Evolutionary conservation across 2,888 invertebrate genomes (phyloP), one percentile per base, ranked within the genome.

Genomic region (Ephialtes manifestator): DNA sequence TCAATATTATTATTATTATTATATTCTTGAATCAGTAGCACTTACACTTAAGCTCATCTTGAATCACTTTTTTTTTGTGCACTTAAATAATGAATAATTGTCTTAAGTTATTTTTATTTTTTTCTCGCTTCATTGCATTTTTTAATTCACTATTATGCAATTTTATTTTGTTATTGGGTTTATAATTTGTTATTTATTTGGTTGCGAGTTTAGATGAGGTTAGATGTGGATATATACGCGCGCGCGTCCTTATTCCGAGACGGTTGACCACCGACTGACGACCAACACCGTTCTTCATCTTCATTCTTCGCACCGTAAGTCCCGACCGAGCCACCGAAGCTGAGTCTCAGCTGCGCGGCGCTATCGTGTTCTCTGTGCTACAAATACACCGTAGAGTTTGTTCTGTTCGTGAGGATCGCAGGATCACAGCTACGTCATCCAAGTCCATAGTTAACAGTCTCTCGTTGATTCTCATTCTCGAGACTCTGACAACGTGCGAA

Each of bases 191-290:
- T 24, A 24, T 24, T 53, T 43, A 43, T 43, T n/a, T 53, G 2
- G 24, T 11, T 24, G 28, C 28, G 11, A 0, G 58, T 13, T 20
- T 28, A 4, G 24, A 4, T 28, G 58, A 24, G 24, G 13, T 13
- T 15, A 11, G 4, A 10, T 3, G 10, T 5, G 31, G 15, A 31
- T 15, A 60, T 15, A 60, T 39, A 31, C n/a, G 31, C 31, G 67
- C 80, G 84, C 74, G 83, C 91, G 92, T 92, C 92, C 90, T 90
- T 89, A 86, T 91, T 88, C 87, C 86, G 89, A 90, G 92, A 93
- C 92, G 94, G 94, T 91, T 92, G 90, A 92, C 90, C 92, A 93
- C 92, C 93, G 92, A 94, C 94, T 94, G 93, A 93, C 93, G 93
- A 90, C 89, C 87, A 85, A 28, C 65, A 65, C 65, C 70, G 71